Evolutionary conservation across 2,888 invertebrate genomes (phyloP).

Genomic region (Abrostola triplasia): DNA sequence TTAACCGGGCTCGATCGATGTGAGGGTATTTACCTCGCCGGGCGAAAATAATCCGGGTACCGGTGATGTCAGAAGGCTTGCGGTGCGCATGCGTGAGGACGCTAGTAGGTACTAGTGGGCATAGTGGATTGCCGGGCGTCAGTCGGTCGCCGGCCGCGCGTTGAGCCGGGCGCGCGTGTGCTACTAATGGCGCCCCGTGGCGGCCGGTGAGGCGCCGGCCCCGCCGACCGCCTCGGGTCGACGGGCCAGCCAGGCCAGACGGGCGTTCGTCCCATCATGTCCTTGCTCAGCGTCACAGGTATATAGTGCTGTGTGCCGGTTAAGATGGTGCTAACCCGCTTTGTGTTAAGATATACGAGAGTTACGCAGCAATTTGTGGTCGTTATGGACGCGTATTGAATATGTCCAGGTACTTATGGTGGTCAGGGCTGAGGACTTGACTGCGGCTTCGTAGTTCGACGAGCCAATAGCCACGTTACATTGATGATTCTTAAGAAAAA

Average conservation of each 20-base stretch:
- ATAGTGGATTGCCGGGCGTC: conserved; percentile 59
- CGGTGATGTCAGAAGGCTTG: conserved; percentile 82
- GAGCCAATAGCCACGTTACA: conserved; percentile 29
- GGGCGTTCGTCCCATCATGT: conserved; percentile 85
- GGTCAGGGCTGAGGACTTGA: conserved; percentile 47
- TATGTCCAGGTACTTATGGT: conserved; percentile 65
- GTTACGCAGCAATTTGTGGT: conserved; percentile 71
- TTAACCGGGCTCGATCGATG: conserved; percentile 87
- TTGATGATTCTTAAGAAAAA: conserved; percentile 46
- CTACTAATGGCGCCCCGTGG: conserved; percentile 85
- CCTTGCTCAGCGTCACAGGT: conserved; percentile 89
- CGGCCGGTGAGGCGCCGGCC: conserved; percentile 88
- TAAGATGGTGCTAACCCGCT: conserved; percentile 59
- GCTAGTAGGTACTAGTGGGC: conserved; percentile 58
- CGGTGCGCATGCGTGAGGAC: conserved; percentile 64
- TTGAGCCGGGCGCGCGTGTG: conserved; percentile 82
- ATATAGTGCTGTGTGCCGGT: conserved; percentile 66
- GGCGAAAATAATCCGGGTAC: conserved; percentile 87
- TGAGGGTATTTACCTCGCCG: conserved; percentile 88
- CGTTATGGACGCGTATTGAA: conserved; percentile 72
- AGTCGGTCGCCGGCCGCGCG: conserved; percentile 85
- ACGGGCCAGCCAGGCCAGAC: conserved; percentile 82
- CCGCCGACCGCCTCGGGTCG: conserved; percentile 88
- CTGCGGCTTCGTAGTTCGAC: conserved; percentile 13
- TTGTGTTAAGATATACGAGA: conserved; percentile 65